phyloP scores from a whole-genome alignment of 2,888 invertebrate genomes.

The Nephrotoma appendiculata region DNA sequence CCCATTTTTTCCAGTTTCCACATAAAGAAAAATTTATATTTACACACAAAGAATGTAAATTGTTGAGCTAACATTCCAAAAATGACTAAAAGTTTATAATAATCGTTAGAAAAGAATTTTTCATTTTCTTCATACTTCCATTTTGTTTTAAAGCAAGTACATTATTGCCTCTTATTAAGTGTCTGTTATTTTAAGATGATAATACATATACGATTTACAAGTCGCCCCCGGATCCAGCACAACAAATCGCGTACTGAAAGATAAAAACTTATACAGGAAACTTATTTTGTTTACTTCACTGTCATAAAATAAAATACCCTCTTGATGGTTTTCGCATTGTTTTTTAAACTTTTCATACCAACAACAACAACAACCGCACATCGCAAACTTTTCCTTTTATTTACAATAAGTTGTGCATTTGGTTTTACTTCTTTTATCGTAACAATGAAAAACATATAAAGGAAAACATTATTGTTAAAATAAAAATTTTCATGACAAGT shows the following conservation, averaged over 20 bases:
- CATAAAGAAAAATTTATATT: neutral
- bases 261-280: neutral
- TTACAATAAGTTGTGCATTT: neutral
- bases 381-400: neutral
- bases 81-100: neutral
- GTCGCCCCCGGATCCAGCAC: neutral
- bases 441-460: neutral
- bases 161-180: neutral
- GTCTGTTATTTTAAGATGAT: neutral
- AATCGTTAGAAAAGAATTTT: neutral
- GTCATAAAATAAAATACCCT: neutral
- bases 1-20: neutral
- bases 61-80: neutral
- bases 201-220: neutral
- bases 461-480: neutral
- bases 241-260: too few relatives aligned
- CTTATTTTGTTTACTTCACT: neutral
- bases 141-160: neutral
- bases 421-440: neutral
- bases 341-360: neutral
- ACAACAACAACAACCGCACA: neutral
- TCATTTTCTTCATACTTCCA: neutral
- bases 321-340: neutral
- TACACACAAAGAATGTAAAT: neutral
- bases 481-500: neutral